phyloP scores from a whole-genome alignment of 2,797 vertebrate species.

The Ciconia nigra region DNA sequence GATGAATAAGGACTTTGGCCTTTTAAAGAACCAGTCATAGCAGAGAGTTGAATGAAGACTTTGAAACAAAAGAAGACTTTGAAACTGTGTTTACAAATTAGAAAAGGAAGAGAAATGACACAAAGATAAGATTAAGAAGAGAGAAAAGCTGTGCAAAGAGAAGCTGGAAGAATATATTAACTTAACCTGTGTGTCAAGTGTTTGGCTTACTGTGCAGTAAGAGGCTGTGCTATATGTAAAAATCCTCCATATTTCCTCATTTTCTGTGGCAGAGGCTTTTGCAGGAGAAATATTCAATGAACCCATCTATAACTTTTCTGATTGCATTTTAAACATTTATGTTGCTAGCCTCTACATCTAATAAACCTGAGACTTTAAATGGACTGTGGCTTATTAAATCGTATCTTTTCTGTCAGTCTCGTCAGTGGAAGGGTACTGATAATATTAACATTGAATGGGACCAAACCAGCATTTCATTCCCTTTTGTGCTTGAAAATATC shows the following conservation, averaged over 20 bases:
- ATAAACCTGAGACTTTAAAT: slow-evolving; percentile 19
- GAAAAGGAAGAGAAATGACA: neutral
- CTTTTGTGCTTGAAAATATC: neutral
- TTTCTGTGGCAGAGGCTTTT: neutral
- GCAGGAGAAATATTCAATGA: neutral
- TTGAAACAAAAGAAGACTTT: neutral
- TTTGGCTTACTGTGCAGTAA: neutral
- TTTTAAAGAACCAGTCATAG: neutral
- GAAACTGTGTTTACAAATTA: neutral
- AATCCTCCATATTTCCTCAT: neutral
- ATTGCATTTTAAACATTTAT: slow-evolving; percentile 56
- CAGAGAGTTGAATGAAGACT: neutral
- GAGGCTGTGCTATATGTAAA: neutral
- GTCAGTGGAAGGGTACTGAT: neutral
- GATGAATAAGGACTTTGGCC: neutral
- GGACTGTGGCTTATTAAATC: slow-evolving; percentile 16
- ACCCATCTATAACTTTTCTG: slow-evolving; percentile 19
- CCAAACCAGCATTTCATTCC: neutral
- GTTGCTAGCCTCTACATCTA: neutral
- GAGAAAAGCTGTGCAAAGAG: neutral
- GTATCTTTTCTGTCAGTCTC: neutral
- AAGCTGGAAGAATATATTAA: neutral
- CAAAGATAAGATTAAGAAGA: neutral
- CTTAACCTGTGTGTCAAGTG: neutral
- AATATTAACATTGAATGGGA: neutral